Evolutionary conservation across 2,797 vertebrate genomes (phyloP).

Genomic region (Phrynocephalus forsythii): DNA sequence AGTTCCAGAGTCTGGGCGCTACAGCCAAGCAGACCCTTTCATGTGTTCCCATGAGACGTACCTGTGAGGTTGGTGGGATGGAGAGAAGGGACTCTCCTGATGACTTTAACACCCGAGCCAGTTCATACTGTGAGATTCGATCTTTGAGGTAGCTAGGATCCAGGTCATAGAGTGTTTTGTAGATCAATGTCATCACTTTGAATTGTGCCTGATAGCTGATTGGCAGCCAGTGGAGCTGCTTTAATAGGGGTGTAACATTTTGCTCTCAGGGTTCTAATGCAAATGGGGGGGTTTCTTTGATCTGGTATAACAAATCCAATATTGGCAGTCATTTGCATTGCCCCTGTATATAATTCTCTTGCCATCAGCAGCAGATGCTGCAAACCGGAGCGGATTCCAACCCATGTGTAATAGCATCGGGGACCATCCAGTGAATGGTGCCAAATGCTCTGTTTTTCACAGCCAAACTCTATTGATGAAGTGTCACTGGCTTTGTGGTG

Average conservation of each 20-base stretch:
- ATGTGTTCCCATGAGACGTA: too few species aligned
- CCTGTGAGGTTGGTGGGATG: too few species aligned
- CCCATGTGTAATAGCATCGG: neutral
- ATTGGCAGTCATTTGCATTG: slow-evolving; percentile 22
- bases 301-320: slow-evolving; percentile 21
- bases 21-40: too few species aligned
- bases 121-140: too few species aligned
- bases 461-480: slow-evolving; percentile 20
- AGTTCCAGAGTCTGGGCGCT: too few species aligned
- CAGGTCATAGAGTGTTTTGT: too few species aligned
- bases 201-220: too few species aligned
- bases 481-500: slow-evolving; percentile 34
- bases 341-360: neutral
- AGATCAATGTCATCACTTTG: too few species aligned
- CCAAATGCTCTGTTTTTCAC: slow-evolving; percentile 19
- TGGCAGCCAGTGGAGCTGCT: too few species aligned
- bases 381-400: slow-evolving; percentile 23
- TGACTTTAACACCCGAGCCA: too few species aligned
- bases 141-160: too few species aligned
- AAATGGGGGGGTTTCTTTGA: neutral
- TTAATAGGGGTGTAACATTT: neutral
- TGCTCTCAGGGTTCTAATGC: neutral
- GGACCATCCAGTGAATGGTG: neutral
- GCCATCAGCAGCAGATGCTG: slow-evolving; percentile 18
- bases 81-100: too few species aligned